Evolutionary conservation across 2,113 vertebrate genomes (phyloP), one percentile per base, ranked within the genome.

Genomic region (Bolborhynchus lineola): DNA sequence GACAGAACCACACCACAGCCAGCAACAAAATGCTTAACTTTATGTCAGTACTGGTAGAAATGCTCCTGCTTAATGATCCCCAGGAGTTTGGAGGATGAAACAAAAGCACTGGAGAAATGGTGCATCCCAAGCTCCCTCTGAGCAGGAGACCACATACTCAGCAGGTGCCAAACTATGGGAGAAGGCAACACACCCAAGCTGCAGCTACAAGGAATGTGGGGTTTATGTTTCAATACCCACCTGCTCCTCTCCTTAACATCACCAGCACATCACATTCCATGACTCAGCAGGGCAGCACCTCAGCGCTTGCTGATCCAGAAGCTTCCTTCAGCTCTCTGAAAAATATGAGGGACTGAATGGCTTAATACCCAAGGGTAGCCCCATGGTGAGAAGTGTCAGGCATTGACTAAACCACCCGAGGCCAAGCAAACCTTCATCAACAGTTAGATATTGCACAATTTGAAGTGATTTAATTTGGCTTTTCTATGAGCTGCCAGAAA

Each of bases 191-290:
- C 1, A 3, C 7, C 53, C 7, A 12, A 77, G 31, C 69, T 13
- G 20, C 6, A 2, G 20, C 3, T 47, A 10, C 1, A 13, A 59
- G 42, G 52, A 65, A 52, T 4, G 1, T 0, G 2, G 19, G 25
- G 18, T 24, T 70, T 14, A 9, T 3, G 19, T 3, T 46, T 65
- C 16, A 9, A 16, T 1, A 5, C 11, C 53, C 13, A 25, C 29
- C 9, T 3, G 0, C 33, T 57, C 1, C 31, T 62, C 46, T 57
- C 67, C 44, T 17, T 1, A 13, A n/a, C 25, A 72, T 4, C 55
- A 4, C 1, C 18, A 25, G 49, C 10, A 16, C 2, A 0, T 7
- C 7, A 5, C 26, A 9, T 7, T 37, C 39, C 2, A 0, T 1
- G 1, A 53, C 28, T 55, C 70, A 7, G 31, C 26, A 7, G 33